A percentile compares a stretch with the other conserved stretches of the same genome.
phyloP scores from a whole-genome alignment of 2,888 invertebrate species.

The Drosophila lacicola region DNA sequence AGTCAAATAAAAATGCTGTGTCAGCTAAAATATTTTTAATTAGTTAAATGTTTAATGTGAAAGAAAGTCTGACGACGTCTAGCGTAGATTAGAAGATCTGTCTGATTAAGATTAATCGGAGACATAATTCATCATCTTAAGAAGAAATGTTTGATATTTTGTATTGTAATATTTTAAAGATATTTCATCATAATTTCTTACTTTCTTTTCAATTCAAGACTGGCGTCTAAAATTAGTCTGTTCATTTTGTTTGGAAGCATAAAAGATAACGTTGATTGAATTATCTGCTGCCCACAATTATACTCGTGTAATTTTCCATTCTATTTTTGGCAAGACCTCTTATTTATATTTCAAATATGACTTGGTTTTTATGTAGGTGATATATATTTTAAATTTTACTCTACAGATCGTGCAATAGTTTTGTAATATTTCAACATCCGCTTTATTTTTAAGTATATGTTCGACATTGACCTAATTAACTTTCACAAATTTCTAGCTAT shows the following conservation, averaged over 20 bases:
- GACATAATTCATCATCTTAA: not conserved
- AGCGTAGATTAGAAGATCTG: constrained; percentile 13
- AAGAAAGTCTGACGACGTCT: constrained; percentile 12
- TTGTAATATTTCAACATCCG: constrained; percentile 56
- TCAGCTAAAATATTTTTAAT: constrained; percentile 37
- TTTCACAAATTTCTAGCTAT: constrained; percentile 47
- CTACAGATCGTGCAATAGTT: constrained; percentile 20
- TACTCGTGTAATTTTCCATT: constrained; percentile 38
- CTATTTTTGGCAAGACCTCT: constrained; percentile 30
- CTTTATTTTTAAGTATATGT: constrained; percentile 13
- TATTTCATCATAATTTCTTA: constrained; percentile 58
- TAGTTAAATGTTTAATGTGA: constrained; percentile 2
- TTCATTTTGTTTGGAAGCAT: constrained; percentile 24
- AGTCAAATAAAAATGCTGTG: constrained; percentile 34
- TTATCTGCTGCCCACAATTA: constrained; percentile 29
- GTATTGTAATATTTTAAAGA: constrained; percentile 32
- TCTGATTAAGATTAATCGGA: not conserved
- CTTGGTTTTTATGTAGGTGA: not conserved
- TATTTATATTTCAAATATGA: constrained; percentile 21
- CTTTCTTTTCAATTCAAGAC: not conserved
- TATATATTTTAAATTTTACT: not conserved
- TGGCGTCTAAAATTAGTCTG: not conserved
- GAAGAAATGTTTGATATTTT: constrained; percentile 1
- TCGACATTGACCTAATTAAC: constrained; percentile 66
- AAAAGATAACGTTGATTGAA: constrained; percentile 34